Percentiles rank a stretch among this genome's conserved stretches.
Evolutionary conservation across 2,113 vertebrate genomes (phyloP).

Genomic region (Empidonax traillii): DNA sequence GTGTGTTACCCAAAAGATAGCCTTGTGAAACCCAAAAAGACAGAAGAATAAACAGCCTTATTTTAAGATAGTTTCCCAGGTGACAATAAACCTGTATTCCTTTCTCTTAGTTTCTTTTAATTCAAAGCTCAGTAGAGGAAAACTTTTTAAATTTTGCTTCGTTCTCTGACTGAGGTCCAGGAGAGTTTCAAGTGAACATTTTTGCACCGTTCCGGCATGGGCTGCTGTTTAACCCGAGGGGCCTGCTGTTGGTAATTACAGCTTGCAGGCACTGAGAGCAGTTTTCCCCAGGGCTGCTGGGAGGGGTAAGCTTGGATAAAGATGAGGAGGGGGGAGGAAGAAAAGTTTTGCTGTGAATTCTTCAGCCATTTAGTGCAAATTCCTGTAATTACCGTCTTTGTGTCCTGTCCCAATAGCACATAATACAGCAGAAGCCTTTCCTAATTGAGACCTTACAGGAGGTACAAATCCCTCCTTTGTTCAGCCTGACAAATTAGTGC

Average conservation of each 20-base stretch:
- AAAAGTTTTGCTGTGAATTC: slow-evolving; percentile 83
- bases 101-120: not conserved
- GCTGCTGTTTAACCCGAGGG: slow-evolving; percentile 73
- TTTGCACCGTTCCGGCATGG: not conserved
- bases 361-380: slow-evolving; percentile 88
- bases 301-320: slow-evolving; percentile 59
- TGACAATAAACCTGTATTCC: not conserved
- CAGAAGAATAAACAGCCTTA: slow-evolving; percentile 16
- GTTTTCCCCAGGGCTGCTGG: slow-evolving; percentile 52
- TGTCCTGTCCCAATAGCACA: slow-evolving; percentile 80
- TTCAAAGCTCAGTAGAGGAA: not conserved
- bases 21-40: slow-evolving; percentile 30
- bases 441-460: slow-evolving; percentile 90
- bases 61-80: not conserved
- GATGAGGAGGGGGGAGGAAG: slow-evolving; percentile 33
- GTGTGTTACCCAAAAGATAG: not conserved
- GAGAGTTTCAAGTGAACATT: not conserved
- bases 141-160: not conserved
- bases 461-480: slow-evolving; percentile 88
- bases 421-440: slow-evolving; percentile 86
- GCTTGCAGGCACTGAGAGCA: slow-evolving; percentile 48
- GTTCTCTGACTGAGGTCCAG: not conserved
- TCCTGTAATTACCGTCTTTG: slow-evolving; percentile 88
- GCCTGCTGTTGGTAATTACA: slow-evolving; percentile 66
- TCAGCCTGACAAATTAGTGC: slow-evolving; percentile 87